Evolutionary conservation across 2,888 invertebrate species (phyloP).

Genomic region (Romanomermis culicivorax): DNA sequence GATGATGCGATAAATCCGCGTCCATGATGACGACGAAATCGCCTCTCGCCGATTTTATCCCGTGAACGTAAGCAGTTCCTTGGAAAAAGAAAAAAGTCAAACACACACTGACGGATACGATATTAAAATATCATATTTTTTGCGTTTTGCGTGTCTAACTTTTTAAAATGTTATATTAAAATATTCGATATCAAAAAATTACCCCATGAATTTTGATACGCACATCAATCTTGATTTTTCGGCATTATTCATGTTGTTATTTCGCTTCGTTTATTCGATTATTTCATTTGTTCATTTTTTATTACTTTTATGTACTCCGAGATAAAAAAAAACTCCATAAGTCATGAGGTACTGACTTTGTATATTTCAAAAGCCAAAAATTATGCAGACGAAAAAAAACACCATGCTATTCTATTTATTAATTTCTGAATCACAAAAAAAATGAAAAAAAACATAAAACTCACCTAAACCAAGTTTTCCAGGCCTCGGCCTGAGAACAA

Average conservation of each 20-base stretch:
- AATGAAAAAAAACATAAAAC: background rate
- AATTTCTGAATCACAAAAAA: conserved; percentile 2
- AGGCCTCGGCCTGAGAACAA: conserved; percentile 59
- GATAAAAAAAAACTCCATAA: too few relatives aligned
- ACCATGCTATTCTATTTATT: background rate
- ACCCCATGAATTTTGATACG: too few relatives aligned
- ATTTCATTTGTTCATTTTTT: too few relatives aligned
- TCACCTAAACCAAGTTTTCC: conserved; percentile 66
- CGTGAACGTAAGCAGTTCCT: conserved; percentile 92
- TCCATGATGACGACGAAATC: conserved; percentile 94
- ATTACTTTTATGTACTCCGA: too few relatives aligned
- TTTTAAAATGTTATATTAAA: too few relatives aligned
- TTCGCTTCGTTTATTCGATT: too few relatives aligned
- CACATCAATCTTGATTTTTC: too few relatives aligned
- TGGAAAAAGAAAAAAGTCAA: background rate
- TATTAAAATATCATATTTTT: too few relatives aligned
- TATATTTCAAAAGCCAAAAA: background rate
- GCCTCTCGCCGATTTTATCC: conserved; percentile 80
- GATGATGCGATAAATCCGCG: conserved; percentile 39
- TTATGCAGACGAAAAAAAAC: background rate
- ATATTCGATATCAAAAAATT: too few relatives aligned
- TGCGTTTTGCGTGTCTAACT: too few relatives aligned
- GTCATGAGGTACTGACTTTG: too few relatives aligned
- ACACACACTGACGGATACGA: too few relatives aligned
- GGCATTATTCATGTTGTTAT: background rate